Evolutionary conservation across 1,140 invertebrate species (phyloP).

Genomic region (Calliopsis andreniformis): DNA sequence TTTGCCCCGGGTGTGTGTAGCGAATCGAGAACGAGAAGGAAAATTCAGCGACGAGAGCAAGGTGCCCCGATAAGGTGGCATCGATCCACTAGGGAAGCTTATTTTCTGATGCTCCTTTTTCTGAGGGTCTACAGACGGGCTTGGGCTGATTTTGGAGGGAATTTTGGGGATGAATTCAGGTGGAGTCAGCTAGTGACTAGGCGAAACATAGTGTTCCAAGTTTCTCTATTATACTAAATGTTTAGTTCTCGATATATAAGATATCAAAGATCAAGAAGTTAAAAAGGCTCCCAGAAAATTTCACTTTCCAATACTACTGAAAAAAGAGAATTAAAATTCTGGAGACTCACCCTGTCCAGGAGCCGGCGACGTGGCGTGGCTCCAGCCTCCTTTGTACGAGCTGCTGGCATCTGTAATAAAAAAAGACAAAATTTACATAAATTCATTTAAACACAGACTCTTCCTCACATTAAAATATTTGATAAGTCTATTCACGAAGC

Average conservation of each 20-base stretch:
- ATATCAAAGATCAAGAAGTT: too few species aligned
- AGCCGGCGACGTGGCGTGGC: conserved; percentile 83
- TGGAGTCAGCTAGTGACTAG: too few species aligned
- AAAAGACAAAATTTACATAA: conserved; percentile 9
- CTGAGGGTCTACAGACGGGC: not conserved
- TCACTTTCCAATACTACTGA: not conserved
- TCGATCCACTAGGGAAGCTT: conserved; percentile 10
- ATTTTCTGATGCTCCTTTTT: not conserved
- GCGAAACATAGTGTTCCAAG: too few species aligned
- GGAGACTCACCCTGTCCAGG: conserved; percentile 79
- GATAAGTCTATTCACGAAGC: too few species aligned
- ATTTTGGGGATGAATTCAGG: not conserved
- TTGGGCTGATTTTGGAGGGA: not conserved
- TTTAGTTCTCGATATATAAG: too few species aligned
- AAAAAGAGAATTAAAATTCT: conserved; percentile 36
- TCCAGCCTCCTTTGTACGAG: conserved; percentile 86
- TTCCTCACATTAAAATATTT: not conserved
- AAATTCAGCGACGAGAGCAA: conserved; percentile 44
- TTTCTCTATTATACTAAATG: too few species aligned
- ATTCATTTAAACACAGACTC: not conserved
- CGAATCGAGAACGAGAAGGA: conserved; percentile 51
- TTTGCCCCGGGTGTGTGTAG: conserved; percentile 40
- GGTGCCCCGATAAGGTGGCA: conserved; percentile 35
- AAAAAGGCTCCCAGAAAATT: not conserved
- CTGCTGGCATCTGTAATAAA: conserved; percentile 83